Conservation (phyloP, 1,140 invertebrate genomes). For the Aphidius ervi region DNA sequence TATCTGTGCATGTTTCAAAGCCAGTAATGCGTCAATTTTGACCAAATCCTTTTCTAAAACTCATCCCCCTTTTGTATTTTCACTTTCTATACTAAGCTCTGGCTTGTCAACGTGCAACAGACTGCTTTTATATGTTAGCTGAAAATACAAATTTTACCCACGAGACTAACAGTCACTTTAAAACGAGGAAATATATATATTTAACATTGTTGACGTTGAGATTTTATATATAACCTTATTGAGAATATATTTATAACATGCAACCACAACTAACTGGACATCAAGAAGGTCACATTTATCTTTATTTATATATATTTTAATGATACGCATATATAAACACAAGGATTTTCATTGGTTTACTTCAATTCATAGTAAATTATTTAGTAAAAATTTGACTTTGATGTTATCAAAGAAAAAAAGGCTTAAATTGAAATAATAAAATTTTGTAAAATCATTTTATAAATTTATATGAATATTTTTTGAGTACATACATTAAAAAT, state of each 20-base stretch:
- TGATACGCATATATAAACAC: too few species aligned
- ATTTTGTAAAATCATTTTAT: too few species aligned
- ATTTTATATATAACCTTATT: constrained; percentile 8
- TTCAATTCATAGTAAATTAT: too few species aligned
- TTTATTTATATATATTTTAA: too few species aligned
- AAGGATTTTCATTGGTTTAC: too few species aligned
- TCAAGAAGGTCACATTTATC: constrained; percentile 1
- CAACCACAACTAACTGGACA: constrained; percentile 2
- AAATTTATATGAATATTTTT: too few species aligned
- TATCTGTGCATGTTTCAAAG: too few species aligned
- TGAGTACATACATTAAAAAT: too few species aligned
- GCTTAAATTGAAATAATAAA: too few species aligned
- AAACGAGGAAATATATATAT: neutral
- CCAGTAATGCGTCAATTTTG: too few species aligned
- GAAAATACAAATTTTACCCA: constrained; percentile 10
- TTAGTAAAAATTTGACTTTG: too few species aligned
- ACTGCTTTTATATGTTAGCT: neutral
- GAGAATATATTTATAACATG: constrained; percentile 11
- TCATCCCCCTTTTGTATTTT: neutral
- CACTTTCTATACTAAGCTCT: neutral
- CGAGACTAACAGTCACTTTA: neutral
- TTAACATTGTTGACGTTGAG: constrained; percentile 2
- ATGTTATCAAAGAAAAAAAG: too few species aligned
- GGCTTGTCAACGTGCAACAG: constrained; percentile 13
- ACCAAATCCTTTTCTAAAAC: neutral